Conservation (phyloP, 2,888 invertebrate genomes). For the Tuta absoluta region DNA sequence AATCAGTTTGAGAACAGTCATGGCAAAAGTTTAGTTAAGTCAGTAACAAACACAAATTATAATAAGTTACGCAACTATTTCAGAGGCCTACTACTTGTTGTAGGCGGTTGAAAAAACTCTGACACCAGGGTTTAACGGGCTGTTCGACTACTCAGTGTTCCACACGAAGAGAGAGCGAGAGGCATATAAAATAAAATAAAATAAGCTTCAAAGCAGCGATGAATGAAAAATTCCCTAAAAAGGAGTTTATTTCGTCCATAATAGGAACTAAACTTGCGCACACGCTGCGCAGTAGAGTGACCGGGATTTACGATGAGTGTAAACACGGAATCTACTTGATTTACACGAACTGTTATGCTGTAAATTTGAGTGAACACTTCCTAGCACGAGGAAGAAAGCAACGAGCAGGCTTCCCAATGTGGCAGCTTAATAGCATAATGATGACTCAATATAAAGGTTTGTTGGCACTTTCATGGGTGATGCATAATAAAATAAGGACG, state of each 20-base stretch:
- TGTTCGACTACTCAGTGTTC: too few species aligned
- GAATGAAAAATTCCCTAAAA: background rate
- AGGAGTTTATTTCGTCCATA: background rate
- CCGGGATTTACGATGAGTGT: slow-evolving; percentile 16
- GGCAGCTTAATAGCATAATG: slow-evolving; percentile 13
- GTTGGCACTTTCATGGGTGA: slow-evolving; percentile 4
- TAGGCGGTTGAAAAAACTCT: too few species aligned
- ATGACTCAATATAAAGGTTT: slow-evolving; percentile 11
- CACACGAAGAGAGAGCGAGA: too few species aligned
- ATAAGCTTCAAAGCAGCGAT: background rate
- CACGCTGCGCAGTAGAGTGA: slow-evolving; percentile 22
- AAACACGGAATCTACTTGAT: slow-evolving; percentile 19
- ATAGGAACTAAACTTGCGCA: slow-evolving; percentile 5
- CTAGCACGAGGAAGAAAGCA: slow-evolving; percentile 7
- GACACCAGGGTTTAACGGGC: too few species aligned
- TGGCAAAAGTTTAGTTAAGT: too few species aligned
- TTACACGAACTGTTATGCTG: slow-evolving; percentile 15
- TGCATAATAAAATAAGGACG: slow-evolving; percentile 5
- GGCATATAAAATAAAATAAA: background rate
- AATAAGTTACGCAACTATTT: too few species aligned
- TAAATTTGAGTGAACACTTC: slow-evolving; percentile 21
- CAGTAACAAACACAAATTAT: too few species aligned
- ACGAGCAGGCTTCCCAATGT: background rate
- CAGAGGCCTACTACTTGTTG: too few species aligned
- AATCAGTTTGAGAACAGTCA: too few species aligned